Evolutionary conservation across 2,797 vertebrate species (phyloP), one percentile per base, ranked within the genome.

Genomic region (Cephalopachus bancanus): DNA sequence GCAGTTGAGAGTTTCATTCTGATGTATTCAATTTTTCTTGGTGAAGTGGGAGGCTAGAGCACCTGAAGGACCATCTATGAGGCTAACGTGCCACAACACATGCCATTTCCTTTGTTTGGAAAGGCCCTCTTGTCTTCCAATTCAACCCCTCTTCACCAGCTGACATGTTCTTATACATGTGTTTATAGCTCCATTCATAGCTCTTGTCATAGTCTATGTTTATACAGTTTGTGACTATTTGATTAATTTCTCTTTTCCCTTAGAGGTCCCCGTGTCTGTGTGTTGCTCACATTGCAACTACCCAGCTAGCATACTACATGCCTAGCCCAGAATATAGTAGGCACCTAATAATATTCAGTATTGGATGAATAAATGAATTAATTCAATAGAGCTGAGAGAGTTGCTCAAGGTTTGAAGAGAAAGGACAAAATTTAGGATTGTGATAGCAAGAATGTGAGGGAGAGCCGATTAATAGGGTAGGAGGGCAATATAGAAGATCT

Each of bases 361-460:
- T 2, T 83, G 44, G 30, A 57, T 57, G 20, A 71, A 33, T 55
- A 76, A 87, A 87, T 71, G 30, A n/a, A 65, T 79, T 60, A 44
- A 67, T 19, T 89, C 30, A 62, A 8, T 51, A 75, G 24, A 33
- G 37, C 2, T 44, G 15, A 20, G 15, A 94, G 12, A 65, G 0
- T 1, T 49, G 14, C 24, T 92, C 72, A 89, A 60, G 69, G 17
- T 55, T 83, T 83, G 65, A 64, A 84, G 12, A 69, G 67, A 83
- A 28, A 15, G 67, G 62, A n/a, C 14, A 79, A 80, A n/a, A 74
- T 67, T 85, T 80, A 85, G 22, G 49, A 28, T 5, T 88, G 14
- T 83, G 33, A 91, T 12, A 88, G 37, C 26, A 84, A 83, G 57
- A 94, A 80, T 57, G 30, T 90, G 49, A 93, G 17, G 44, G 44